A percentile compares a stretch with the other conserved stretches of the same genome.
phyloP scores from a whole-genome alignment of 2,113 vertebrate species.

The Ammodytes marinus region DNA sequence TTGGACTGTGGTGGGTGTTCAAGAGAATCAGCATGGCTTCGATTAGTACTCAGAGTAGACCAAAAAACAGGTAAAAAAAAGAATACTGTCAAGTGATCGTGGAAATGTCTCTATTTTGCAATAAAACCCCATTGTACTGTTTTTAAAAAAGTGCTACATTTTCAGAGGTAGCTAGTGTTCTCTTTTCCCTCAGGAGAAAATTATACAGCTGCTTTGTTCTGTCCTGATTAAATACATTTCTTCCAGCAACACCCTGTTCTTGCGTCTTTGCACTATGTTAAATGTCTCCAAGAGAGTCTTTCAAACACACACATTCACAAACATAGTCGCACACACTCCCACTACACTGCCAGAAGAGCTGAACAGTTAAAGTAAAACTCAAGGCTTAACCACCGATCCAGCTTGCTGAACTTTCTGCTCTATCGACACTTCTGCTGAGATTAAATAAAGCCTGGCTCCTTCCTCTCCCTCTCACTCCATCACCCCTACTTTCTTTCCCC shows the following conservation, averaged over 20 bases:
- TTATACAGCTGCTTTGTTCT: conserved; percentile 79
- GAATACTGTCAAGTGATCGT: conserved; percentile 25
- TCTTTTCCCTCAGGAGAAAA: conserved; percentile 67
- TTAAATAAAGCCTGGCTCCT: conserved; percentile 80
- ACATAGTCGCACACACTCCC: conserved; percentile 38
- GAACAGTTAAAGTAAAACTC: conserved; percentile 79
- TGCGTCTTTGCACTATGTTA: conserved; percentile 72
- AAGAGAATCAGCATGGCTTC: conserved; percentile 26
- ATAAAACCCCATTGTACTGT: conserved; percentile 48
- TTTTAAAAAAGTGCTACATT: conserved; percentile 44
- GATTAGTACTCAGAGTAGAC: conserved; percentile 23
- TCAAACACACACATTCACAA: conserved; percentile 37
- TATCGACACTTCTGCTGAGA: conserved; percentile 81
- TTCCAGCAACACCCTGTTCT: conserved; percentile 63
- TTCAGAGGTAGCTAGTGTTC: conserved; percentile 58
- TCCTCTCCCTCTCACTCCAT: conserved; percentile 60
- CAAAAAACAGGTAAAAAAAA: neutral
- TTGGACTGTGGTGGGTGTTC: conserved; percentile 16
- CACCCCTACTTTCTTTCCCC: conserved; percentile 32
- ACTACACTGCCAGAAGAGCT: conserved; percentile 60
- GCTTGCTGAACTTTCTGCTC: conserved; percentile 84
- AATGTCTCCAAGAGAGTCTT: conserved; percentile 66
- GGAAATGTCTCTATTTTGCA: conserved; percentile 56
- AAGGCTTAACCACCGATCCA: conserved; percentile 80
- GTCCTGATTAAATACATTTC: conserved; percentile 80